Evolutionary conservation across 2,888 invertebrate species (phyloP).

Genomic region (Drosophila recens): DNA sequence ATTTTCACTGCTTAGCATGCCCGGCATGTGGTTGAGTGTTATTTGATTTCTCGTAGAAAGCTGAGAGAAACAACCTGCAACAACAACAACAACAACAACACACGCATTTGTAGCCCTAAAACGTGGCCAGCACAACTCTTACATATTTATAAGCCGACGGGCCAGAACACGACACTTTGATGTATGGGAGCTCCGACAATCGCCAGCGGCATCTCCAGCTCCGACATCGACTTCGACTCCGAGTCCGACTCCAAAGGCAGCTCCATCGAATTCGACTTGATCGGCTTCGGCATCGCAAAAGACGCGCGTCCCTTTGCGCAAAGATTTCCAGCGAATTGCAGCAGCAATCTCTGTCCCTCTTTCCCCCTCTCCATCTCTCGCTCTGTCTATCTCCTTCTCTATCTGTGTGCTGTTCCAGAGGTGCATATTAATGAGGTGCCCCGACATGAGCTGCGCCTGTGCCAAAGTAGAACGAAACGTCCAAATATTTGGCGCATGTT

Average conservation of each 20-base stretch:
- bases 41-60: slow-evolving; percentile 63
- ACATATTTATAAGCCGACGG: slow-evolving; percentile 73
- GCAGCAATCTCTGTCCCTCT: slow-evolving; percentile 40
- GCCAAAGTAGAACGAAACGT: slow-evolving; percentile 77
- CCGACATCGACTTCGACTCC: not conserved
- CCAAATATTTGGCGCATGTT: slow-evolving; percentile 77
- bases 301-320: slow-evolving; percentile 43
- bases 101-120: slow-evolving; percentile 5
- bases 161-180: slow-evolving; percentile 75
- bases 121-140: slow-evolving; percentile 25
- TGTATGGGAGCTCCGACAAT: slow-evolving; percentile 65
- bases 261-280: slow-evolving; percentile 6
- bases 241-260: not conserved
- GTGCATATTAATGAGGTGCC: slow-evolving; percentile 46
- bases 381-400: not conserved
- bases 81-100: slow-evolving; percentile 13
- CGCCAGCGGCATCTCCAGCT: slow-evolving; percentile 50
- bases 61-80: slow-evolving; percentile 42
- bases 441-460: slow-evolving; percentile 38
- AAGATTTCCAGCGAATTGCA: slow-evolving; percentile 66
- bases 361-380: too few species aligned
- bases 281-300: slow-evolving; percentile 39
- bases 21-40: slow-evolving; percentile 52
- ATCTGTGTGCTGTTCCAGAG: not conserved
- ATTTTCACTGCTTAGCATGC: slow-evolving; percentile 62